Evolutionary conservation across 2,113 vertebrate genomes (phyloP).

Genomic region (Ploceus nigricollis): DNA sequence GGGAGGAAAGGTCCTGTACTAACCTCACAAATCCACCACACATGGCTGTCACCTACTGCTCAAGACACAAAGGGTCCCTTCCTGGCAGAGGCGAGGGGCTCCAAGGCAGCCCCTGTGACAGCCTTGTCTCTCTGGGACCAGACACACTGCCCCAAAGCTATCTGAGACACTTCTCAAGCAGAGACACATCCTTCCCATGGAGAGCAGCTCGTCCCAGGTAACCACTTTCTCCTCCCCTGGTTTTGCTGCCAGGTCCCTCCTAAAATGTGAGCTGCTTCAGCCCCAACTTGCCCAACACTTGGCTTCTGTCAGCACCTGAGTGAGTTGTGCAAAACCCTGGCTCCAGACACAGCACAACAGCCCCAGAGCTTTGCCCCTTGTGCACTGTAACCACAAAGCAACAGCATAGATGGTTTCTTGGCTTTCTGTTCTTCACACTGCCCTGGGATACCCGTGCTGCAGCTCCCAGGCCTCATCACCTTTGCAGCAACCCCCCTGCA

Average conservation of each 20-base stretch:
- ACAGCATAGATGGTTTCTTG: rapidly evolving
- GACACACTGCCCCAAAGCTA: rapidly evolving
- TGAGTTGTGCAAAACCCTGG: rapidly evolving
- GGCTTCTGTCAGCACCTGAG: background rate
- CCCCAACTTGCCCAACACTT: background rate
- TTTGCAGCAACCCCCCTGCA: background rate
- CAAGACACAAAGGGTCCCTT: too few species aligned
- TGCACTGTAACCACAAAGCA: rapidly evolving
- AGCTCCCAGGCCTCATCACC: background rate
- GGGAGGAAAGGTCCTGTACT: background rate
- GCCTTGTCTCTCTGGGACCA: background rate
- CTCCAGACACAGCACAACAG: background rate
- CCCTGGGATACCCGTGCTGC: background rate
- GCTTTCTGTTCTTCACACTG: background rate
- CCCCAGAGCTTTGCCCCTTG: background rate
- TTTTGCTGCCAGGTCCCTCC: background rate
- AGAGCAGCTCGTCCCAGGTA: background rate
- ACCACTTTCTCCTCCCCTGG: background rate
- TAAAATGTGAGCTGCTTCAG: background rate
- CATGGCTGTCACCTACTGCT: background rate
- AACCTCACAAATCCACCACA: background rate
- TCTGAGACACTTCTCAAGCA: background rate
- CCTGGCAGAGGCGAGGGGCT: background rate
- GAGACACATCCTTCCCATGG: background rate
- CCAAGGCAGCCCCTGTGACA: background rate